A percentile compares a stretch with the other conserved stretches of the same genome.
Conservation (phyloP, 2,113 vertebrate genomes). For the Excalfactoria chinensis region DNA sequence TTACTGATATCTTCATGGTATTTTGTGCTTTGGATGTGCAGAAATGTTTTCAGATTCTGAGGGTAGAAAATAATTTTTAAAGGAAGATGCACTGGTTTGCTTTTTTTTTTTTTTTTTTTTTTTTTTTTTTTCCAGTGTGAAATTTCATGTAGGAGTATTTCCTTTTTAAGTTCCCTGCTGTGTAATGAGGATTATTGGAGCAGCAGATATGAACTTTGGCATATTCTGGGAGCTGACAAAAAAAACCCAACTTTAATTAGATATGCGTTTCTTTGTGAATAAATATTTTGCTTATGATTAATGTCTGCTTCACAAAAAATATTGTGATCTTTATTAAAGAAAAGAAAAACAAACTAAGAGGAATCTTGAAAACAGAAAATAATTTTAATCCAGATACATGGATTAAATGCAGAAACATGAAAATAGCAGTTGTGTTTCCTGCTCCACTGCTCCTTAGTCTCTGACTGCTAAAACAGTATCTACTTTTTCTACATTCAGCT, state of each 20-base stretch:
- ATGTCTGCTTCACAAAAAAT: not conserved
- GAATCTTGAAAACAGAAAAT: not conserved
- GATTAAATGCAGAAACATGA: not conserved
- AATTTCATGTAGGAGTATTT: slow-evolving; percentile 48
- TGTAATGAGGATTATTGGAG: slow-evolving; percentile 19
- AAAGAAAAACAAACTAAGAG: not conserved
- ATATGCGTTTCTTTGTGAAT: not conserved
- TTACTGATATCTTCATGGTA: not conserved
- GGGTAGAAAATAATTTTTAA: slow-evolving; percentile 6
- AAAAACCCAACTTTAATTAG: slow-evolving; percentile 9
- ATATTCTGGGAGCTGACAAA: slow-evolving; percentile 10
- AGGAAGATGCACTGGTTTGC: not conserved
- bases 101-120: not conserved
- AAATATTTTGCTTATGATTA: slow-evolving; percentile 24
- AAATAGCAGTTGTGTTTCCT: not conserved
- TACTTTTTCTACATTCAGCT: not conserved
- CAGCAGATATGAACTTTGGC: not conserved
- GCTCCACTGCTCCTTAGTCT: not conserved
- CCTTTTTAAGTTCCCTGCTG: slow-evolving; percentile 36
- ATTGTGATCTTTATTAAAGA: not conserved
- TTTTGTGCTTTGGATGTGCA: not conserved
- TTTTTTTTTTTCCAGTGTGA: not conserved
- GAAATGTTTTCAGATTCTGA: not conserved
- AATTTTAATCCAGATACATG: not conserved
- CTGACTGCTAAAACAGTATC: not conserved